Base-by-base conservation (phyloP, 2,888 invertebrate species). In the Drosophila conformis region DNA sequence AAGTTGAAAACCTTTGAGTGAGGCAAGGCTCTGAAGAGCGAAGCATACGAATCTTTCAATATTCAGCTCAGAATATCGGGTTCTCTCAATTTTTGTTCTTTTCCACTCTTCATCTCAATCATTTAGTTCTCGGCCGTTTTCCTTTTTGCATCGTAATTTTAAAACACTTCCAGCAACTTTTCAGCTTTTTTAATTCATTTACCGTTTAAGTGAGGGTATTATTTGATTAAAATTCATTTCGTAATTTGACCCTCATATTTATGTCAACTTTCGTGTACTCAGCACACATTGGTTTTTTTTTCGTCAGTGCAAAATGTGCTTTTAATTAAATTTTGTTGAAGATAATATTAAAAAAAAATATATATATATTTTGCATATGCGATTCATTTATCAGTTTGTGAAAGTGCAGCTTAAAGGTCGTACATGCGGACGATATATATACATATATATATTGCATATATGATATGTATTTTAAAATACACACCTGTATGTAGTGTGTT, bases 321-420 rank as follows among this genome's bases (percentile, higher is more conserved):
- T 80, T 80, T 80, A 80, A 83, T 80, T 80, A 80, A 80, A 83
- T 79, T 72, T 83, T 36, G 56, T 36, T 58, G 48, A 10, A 38
- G 21, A 75, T 40, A 36, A 36, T 38, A 31, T 40, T 52, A 71
- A 48, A 38, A 38, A 67, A 51, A 29, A 42, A 27, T 27, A 27
- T 59, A 64, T 10, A 59, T 60, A 36, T 58, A 36, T 46, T 40
- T 51, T 49, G 49, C 25, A 61, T 35, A 60, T 52, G 33, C 51
- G 21, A 42, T 54, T 40, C 21, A 51, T 66, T 49, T 46, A 38
- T 40, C 21, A 54, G 65, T 61, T 63, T 73, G 64, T 25, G 49
- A 54, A 70, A 74, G 65, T 13, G n/a, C 49, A 58, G 42, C 56
- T 51, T 57, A 35, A 42, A 33, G 40, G 40, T 52, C n/a, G 57